Percentiles rank a stretch among this genome's conserved stretches.
Evolutionary conservation across 2,797 vertebrate species (phyloP).

Genomic region (Limosa lapponica): DNA sequence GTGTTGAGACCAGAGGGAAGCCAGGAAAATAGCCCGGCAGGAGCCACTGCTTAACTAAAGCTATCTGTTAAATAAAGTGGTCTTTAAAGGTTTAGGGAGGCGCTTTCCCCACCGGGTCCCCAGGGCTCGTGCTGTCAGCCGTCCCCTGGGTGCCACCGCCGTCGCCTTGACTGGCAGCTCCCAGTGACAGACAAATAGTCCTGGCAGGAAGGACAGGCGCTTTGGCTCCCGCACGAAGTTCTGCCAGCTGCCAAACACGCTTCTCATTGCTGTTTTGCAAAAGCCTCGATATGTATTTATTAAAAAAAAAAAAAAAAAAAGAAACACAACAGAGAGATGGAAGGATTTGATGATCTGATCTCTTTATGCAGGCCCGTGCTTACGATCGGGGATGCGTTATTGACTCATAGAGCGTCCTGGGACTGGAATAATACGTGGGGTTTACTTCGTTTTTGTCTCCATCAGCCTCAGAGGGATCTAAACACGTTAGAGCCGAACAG

Average conservation of each 20-base stretch:
- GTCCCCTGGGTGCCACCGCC: neutral
- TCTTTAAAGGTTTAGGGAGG: conserved; percentile 56
- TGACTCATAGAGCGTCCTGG: neutral
- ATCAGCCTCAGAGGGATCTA: neutral
- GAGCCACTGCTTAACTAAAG: conserved; percentile 51
- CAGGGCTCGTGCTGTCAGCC: neutral
- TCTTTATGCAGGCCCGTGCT: neutral
- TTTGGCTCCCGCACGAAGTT: neutral
- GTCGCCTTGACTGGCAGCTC: neutral
- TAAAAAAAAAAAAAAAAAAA: neutral
- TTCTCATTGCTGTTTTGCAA: neutral
- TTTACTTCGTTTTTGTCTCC: neutral
- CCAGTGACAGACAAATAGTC: neutral
- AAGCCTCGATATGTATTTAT: neutral
- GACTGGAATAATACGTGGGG: neutral
- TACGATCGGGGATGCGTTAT: neutral
- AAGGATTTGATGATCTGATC: conserved; percentile 41
- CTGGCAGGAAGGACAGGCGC: neutral
- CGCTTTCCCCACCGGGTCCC: neutral
- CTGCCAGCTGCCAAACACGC: neutral
- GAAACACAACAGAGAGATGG: neutral
- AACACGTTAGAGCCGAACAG: neutral
- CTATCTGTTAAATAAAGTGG: conserved; percentile 14
- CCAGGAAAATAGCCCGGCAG: conserved; percentile 42
- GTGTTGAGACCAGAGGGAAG: conserved; percentile 17